Percentiles rank a stretch among this genome's conserved stretches.
Conservation (phyloP, 2,888 invertebrate genomes). For the Proisotoma minuta region DNA sequence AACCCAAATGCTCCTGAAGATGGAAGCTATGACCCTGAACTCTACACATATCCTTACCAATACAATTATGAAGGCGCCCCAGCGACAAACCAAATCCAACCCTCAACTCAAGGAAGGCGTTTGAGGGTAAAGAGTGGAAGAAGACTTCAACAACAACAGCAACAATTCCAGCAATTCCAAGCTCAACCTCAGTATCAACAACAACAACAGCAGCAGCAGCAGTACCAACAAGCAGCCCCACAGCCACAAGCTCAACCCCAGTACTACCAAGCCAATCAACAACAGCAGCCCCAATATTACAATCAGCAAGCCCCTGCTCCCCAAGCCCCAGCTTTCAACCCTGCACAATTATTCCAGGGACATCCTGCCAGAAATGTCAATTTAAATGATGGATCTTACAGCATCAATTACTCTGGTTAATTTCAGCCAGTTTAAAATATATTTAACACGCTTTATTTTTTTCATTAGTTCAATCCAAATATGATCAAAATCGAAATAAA, state of each 20-base stretch:
- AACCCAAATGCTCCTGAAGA: slow-evolving; percentile 21
- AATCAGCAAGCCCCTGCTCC: slow-evolving; percentile 31
- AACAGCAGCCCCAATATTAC: slow-evolving; percentile 46
- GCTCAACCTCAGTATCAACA: slow-evolving; percentile 48
- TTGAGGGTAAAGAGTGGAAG: slow-evolving; percentile 29
- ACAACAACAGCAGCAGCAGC: slow-evolving; percentile 48
- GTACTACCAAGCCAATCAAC: slow-evolving; percentile 35
- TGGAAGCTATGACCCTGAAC: slow-evolving; percentile 30
- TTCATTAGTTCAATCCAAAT: too few relatives aligned
- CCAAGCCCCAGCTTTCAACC: slow-evolving; percentile 32
- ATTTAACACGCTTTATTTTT: too few relatives aligned
- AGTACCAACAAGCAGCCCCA: slow-evolving; percentile 50
- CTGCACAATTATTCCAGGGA: slow-evolving; percentile 54
- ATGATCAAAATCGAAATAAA: too few relatives aligned
- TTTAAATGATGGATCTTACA: slow-evolving; percentile 69
- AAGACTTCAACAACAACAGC: slow-evolving; percentile 49
- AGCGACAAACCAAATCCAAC: slow-evolving; percentile 50
- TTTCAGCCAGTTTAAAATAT: too few relatives aligned
- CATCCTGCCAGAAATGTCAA: slow-evolving; percentile 71
- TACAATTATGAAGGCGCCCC: slow-evolving; percentile 13
- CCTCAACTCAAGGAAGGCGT: slow-evolving; percentile 47
- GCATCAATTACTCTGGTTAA: slow-evolving; percentile 60
- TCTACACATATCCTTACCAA: slow-evolving; percentile 25
- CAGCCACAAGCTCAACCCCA: slow-evolving; percentile 42
- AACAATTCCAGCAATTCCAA: slow-evolving; percentile 47